phyloP scores from a whole-genome alignment of 2,113 vertebrate genomes.

The Oncorhynchus tshawytscha region DNA sequence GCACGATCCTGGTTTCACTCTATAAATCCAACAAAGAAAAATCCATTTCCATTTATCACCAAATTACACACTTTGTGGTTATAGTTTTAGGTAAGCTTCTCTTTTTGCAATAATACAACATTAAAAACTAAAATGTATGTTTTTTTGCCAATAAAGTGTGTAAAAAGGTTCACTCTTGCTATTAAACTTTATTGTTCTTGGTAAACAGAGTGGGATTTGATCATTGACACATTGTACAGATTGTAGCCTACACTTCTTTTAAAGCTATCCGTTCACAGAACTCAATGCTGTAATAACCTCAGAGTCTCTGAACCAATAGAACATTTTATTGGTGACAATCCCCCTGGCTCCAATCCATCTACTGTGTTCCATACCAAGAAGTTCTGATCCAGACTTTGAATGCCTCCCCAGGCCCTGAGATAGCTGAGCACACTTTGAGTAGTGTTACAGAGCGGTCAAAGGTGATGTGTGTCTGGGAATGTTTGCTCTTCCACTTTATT shows the following conservation, averaged over 20 bases:
- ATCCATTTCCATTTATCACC: background rate
- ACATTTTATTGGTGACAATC: no score
- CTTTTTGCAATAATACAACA: background rate
- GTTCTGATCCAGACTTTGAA: background rate
- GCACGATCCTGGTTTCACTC: background rate
- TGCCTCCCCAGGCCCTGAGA: background rate
- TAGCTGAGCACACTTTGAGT: background rate
- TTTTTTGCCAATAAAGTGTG: background rate
- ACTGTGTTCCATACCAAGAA: background rate
- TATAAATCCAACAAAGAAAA: background rate
- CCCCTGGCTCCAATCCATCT: no score
- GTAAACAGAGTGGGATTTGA: background rate
- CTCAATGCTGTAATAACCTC: background rate
- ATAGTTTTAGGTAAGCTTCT: background rate
- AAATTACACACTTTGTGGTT: background rate
- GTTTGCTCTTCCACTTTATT: background rate
- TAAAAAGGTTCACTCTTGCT: background rate
- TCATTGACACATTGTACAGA: background rate
- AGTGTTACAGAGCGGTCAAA: background rate
- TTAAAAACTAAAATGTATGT: background rate
- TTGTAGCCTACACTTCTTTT: background rate
- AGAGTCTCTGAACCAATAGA: no score
- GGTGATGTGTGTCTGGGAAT: background rate
- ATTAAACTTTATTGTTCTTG: background rate
- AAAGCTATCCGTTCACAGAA: background rate